Base-by-base conservation (phyloP, 1,140 invertebrate genomes). In the Aricia agestis region DNA sequence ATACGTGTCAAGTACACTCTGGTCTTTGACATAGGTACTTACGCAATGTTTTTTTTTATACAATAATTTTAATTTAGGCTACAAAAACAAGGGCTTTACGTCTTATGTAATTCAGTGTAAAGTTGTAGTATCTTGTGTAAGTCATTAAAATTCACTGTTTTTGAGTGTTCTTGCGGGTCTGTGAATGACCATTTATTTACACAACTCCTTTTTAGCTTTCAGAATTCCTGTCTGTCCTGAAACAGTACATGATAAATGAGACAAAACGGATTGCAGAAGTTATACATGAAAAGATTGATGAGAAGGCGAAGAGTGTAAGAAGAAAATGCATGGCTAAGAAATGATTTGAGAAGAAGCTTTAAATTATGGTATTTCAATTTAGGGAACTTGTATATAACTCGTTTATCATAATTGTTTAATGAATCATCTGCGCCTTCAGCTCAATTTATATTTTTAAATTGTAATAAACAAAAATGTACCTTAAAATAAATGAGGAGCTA, bases 171-270 rank as follows among this genome's bases (percentile, higher is more conserved):
- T n/a, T n/a, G n/a, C n/a, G n/a, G n/a, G n/a, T n/a, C 36, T 36
- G 9, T 7, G 36, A 36, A 36, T 36, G 9, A 36, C 5, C 36
- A 36, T 36, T 13, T 52, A 52, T 52, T 70, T 32, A 11, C 17
- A 63, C 59, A 61, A 71, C 74, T 74, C 74, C 67, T 0, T 87
- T 83, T 65, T 75, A 89, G 88, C 74, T 87, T 5, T 81, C 85
- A 41, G 89, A 89, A 69, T 84, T 80, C 68, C 72, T 89, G 19
- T 88, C 87, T 32, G 75, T 89, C 0, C 61, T 87, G 0, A 85
- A 88, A 69, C 89, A 91, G 63, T 91, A 85, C 61, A 83, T 85
- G 82, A 82, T 85, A n/a, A 91, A 91, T 82, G 83, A 91, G 68
- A 77, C 72, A 5, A 88, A 85, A 65, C 76, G 71, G 7, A 18